Evolutionary conservation across 2,888 invertebrate species (phyloP), one percentile per base, ranked within the genome.

Genomic region (Galerucella nymphaeae): DNA sequence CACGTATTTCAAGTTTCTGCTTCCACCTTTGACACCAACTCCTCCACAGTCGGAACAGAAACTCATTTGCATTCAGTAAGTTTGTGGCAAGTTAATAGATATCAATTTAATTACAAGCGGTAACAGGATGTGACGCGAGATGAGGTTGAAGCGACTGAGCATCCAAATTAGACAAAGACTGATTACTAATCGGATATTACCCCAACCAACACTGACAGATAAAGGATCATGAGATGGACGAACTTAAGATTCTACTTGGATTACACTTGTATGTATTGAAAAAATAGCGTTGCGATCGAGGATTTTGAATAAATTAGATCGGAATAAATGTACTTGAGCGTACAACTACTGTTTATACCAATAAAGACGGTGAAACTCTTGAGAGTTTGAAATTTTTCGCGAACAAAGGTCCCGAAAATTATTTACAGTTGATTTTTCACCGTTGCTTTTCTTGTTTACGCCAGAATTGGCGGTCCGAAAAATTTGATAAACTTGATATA

Each of bases 61-160:
- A 77, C 77, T 78, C 79, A 80, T 80, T 81, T 78, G 77, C 76
- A 81, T 80, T 80, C 81, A 79, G 76, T 75, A 80, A 79, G 76
- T 78, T 78, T 74, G 78, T 73, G 79, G 79, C 78, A 82, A 82
- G 80, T 83, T 83, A 83, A 83, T 83, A 82, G 83, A 82, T 82
- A 83, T 83, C 83, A 82, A 82, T 83, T 84, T 84, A 83, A 84
- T 84, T 83, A 83, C 81, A 82, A 72, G 68, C 53, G 64, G 63
- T 67, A 58, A 68, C 63, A 64, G 63, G 30, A 72, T 72, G 57
- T 72, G 64, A 72, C 72, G 64, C 64, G 67, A 64, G 68, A 72
- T 68, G 68, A 67, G 58, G 23, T 23, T 63, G 57, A 66, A 66
- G 61, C 20, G 41, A 62, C 41, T 41, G 38, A 72, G 64, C 64